phyloP scores from a whole-genome alignment of 2,888 invertebrate genomes.

The Aphodius granarius region DNA sequence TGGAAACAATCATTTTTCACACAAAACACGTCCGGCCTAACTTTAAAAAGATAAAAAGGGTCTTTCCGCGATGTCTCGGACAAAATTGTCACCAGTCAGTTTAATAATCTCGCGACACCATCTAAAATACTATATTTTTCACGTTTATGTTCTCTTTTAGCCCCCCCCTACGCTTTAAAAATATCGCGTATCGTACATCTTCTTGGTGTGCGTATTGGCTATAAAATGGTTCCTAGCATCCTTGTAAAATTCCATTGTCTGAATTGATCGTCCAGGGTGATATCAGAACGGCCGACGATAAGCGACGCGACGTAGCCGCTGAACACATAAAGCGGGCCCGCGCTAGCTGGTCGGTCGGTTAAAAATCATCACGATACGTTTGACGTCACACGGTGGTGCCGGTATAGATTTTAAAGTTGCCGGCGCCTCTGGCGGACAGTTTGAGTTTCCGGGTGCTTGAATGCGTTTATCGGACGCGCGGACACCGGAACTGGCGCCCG shows the following conservation, averaged over 20 bases:
- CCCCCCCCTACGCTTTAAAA: not conserved
- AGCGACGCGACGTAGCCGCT: conserved; percentile 29
- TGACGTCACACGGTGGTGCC: conserved; percentile 28
- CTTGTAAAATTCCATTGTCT: conserved; percentile 29
- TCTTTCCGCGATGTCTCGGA: not conserved
- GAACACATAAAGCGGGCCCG: conserved; percentile 28
- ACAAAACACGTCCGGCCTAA: not conserved
- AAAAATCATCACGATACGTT: conserved; percentile 37
- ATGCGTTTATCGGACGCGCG: conserved; percentile 51
- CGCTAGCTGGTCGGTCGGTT: no score
- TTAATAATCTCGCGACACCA: not conserved
- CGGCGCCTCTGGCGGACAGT: conserved; percentile 51
- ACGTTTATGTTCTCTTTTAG: not conserved
- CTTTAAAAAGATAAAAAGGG: not conserved
- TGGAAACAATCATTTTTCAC: not conserved
- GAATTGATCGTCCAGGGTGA: conserved; percentile 22
- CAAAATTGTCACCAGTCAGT: not conserved
- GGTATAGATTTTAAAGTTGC: conserved; percentile 45
- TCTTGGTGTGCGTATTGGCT: conserved; percentile 18
- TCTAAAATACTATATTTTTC: conserved; percentile 7
- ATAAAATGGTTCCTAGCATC: conserved; percentile 27
- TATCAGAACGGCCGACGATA: conserved; percentile 20
- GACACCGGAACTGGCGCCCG: conserved; percentile 53
- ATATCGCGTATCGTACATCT: conserved; percentile 1
- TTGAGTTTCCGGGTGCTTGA: conserved; percentile 52